Percentiles rank a stretch among this genome's conserved stretches.
These are phyloP conservation scores for Caenorhabditis sp. DNA, from an alignment of 2,888 invertebrate species.

Conservation along the genomic window DNA sequence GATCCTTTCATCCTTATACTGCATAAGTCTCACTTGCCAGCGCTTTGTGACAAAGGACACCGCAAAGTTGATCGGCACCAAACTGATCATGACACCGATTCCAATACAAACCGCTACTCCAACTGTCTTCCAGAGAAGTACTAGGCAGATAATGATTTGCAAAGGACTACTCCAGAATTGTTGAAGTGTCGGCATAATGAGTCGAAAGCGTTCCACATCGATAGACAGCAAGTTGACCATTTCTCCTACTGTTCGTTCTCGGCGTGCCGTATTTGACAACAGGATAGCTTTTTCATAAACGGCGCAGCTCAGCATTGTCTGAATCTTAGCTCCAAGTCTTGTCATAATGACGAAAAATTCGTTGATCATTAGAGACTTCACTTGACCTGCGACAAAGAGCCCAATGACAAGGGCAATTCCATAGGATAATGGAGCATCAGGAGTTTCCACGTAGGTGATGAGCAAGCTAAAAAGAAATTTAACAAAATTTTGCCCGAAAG, in stretches of 20 bases:
- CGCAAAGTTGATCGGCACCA: constrained; percentile 85
- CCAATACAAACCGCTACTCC: constrained; percentile 93
- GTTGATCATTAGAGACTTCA: constrained; percentile 70
- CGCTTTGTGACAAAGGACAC: constrained; percentile 76
- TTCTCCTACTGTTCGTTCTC: constrained; percentile 85
- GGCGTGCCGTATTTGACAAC: constrained; percentile 84
- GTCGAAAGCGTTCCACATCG: constrained; percentile 84
- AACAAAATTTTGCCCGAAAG: too few relatives aligned
- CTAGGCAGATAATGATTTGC: constrained; percentile 79
- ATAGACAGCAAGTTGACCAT: constrained; percentile 86
- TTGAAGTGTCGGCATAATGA: constrained; percentile 82
- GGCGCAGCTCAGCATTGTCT: constrained; percentile 78
- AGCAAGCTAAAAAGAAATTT: constrained; percentile 66
- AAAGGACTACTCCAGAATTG: constrained; percentile 82
- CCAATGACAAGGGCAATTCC: constrained; percentile 76
- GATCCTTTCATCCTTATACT: constrained; percentile 93
- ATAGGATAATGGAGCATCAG: constrained; percentile 72
- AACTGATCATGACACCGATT: constrained; percentile 89
- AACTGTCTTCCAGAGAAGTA: constrained; percentile 84
- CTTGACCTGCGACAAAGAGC: constrained; percentile 73
- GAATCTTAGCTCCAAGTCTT: constrained; percentile 76
- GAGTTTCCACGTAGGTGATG: constrained; percentile 80
- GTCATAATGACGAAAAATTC: constrained; percentile 75
- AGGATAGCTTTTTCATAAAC: constrained; percentile 84
- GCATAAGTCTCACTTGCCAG: constrained; percentile 90